A percentile compares a stretch with the other conserved stretches of the same genome.
Evolutionary conservation across 2,113 vertebrate species (phyloP).

Genomic region (Hucho hucho): DNA sequence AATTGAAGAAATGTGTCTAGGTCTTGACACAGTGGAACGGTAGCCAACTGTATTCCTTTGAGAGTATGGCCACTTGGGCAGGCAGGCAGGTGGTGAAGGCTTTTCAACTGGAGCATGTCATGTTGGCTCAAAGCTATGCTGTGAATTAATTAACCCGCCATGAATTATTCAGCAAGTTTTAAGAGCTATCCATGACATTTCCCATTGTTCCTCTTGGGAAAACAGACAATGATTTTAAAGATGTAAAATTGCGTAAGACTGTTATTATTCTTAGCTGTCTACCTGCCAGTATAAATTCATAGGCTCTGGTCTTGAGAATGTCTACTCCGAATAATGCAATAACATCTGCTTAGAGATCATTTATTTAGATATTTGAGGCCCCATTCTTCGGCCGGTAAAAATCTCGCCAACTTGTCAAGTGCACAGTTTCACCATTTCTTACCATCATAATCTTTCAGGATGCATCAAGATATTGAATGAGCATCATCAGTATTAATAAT

Average conservation of each 20-base stretch:
- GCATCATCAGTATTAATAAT: no score
- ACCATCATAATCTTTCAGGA: neutral
- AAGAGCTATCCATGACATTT: conserved; percentile 31
- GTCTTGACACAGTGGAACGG: neutral
- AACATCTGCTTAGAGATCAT: neutral
- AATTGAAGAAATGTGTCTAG: neutral
- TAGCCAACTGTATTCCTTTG: conserved; percentile 9
- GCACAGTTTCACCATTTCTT: neutral
- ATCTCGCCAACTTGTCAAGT: neutral
- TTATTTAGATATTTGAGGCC: no score
- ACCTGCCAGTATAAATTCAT: no score
- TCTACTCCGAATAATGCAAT: neutral
- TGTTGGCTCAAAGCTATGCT: conserved; percentile 43
- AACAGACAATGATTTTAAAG: conserved; percentile 27
- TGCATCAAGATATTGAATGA: no score
- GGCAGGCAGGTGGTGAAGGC: conserved; percentile 30
- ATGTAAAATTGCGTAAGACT: neutral
- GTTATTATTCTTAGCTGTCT: neutral
- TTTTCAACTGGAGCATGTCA: conserved; percentile 30
- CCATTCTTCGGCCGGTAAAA: no score
- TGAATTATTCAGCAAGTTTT: conserved; percentile 51
- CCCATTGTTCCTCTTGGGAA: conserved; percentile 22
- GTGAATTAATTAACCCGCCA: conserved; percentile 45
- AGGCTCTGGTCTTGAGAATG: neutral
- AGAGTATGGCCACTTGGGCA: neutral